Evolutionary conservation across 2,888 invertebrate genomes (phyloP).

Genomic region (Lithodes maja): DNA sequence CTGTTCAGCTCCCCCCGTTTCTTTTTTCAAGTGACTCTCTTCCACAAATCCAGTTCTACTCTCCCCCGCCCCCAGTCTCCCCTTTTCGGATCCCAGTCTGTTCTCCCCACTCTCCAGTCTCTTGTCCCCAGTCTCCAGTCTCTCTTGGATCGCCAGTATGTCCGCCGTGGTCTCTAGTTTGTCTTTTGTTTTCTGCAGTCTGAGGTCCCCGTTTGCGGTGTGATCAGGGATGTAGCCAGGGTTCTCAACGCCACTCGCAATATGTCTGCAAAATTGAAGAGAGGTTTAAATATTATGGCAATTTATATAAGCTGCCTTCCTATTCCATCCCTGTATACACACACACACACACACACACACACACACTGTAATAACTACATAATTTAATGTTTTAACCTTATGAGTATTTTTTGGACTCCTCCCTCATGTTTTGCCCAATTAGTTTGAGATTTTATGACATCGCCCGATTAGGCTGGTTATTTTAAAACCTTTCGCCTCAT

Average conservation of each 20-base stretch:
- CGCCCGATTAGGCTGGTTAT: too few species aligned
- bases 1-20: not conserved
- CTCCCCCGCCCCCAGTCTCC: not conserved
- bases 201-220: not conserved
- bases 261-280: constrained; percentile 22
- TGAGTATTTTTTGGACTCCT: too few species aligned
- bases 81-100: not conserved
- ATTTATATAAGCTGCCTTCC: not conserved
- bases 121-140: not conserved
- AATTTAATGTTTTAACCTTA: too few species aligned
- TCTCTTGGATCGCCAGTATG: not conserved
- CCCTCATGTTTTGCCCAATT: too few species aligned
- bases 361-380: not conserved
- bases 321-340: not conserved
- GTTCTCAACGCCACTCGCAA: constrained; percentile 46
- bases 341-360: constrained; percentile 5
- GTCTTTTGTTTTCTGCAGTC: not conserved
- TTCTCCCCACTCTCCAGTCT: not conserved
- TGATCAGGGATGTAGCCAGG: constrained; percentile 63
- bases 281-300: not conserved
- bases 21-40: not conserved
- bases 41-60: not conserved
- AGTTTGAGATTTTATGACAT: too few species aligned
- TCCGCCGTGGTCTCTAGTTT: not conserved
- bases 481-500: too few species aligned